These are phyloP conservation scores for Pachypanchax playfairii DNA, from an alignment of 2,113 vertebrate species.

Conservation along the genomic window DNA sequence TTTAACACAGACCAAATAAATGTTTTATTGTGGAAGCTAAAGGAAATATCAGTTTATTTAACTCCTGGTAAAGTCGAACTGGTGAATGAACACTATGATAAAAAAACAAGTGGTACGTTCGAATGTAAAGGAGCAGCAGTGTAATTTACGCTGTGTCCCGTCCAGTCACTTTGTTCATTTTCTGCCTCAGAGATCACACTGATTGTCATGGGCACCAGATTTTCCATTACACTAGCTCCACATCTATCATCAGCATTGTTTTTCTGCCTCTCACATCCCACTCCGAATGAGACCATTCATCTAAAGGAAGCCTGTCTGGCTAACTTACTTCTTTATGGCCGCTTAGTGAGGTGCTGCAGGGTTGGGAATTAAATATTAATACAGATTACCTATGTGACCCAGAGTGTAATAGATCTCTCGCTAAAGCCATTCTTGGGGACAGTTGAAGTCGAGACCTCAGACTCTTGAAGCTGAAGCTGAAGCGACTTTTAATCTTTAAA, in stretches of 20 bases:
- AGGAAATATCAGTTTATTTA: no score
- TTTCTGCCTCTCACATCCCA: slow-evolving; percentile 55
- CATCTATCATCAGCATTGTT: slow-evolving; percentile 70
- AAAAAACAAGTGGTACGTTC: no score
- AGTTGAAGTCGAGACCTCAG: slow-evolving; percentile 6
- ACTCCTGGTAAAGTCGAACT: no score
- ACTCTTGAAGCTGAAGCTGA: not conserved
- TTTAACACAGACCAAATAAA: no score
- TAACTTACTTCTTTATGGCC: slow-evolving; percentile 47
- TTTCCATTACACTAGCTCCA: slow-evolving; percentile 65
- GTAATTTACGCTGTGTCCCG: slow-evolving; percentile 50
- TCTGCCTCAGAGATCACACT: slow-evolving; percentile 63
- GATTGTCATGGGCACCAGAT: slow-evolving; percentile 66
- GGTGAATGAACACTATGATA: no score
- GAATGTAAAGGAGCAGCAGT: slow-evolving; percentile 17
- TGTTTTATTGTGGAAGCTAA: no score
- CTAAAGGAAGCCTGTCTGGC: slow-evolving; percentile 34
- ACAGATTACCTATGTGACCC: slow-evolving; percentile 47
- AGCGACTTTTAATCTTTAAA: no score
- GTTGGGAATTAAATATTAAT: slow-evolving; percentile 52
- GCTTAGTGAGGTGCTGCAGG: slow-evolving; percentile 28
- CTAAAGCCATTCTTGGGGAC: not conserved
- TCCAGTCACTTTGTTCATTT: slow-evolving; percentile 70
- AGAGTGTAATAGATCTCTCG: slow-evolving; percentile 36
- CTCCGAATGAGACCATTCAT: slow-evolving; percentile 70